Evolutionary conservation across 2,888 invertebrate genomes (phyloP).

Genomic region (Formica aserva): DNA sequence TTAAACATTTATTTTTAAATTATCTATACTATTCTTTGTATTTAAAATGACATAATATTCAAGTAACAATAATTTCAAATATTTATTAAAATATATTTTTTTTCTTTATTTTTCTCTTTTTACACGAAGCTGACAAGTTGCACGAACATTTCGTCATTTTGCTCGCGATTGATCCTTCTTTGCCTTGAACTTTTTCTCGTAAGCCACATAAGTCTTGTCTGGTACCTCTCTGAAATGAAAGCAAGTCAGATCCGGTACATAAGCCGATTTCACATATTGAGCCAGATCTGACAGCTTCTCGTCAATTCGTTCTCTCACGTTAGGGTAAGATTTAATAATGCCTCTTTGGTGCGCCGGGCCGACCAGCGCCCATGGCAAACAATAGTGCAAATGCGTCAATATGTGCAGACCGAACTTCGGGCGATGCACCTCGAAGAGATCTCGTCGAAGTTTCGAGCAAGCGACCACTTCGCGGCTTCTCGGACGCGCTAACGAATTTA

Average conservation of each 20-base stretch:
- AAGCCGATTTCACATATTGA: slow-evolving; percentile 17
- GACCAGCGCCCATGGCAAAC: slow-evolving; percentile 67
- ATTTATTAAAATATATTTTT: slow-evolving; percentile 2
- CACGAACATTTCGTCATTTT: not conserved
- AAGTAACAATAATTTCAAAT: not conserved
- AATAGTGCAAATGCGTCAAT: slow-evolving; percentile 54
- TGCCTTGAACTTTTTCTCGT: slow-evolving; percentile 49
- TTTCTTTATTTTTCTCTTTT: slow-evolving; percentile 2
- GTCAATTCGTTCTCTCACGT: slow-evolving; percentile 60
- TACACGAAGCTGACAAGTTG: slow-evolving; percentile 16
- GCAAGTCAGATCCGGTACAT: slow-evolving; percentile 60
- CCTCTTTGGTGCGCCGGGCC: slow-evolving; percentile 62
- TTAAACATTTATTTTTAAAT: not conserved
- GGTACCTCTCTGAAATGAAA: slow-evolving; percentile 47
- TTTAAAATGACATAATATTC: not conserved
- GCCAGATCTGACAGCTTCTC: slow-evolving; percentile 27
- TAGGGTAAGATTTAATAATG: slow-evolving; percentile 57
- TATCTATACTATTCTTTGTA: not conserved
- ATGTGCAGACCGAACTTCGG: slow-evolving; percentile 34
- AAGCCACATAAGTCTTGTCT: slow-evolving; percentile 40
- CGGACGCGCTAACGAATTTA: slow-evolving; percentile 23
- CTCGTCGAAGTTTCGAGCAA: slow-evolving; percentile 44
- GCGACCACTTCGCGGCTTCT: slow-evolving; percentile 21
- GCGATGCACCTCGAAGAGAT: slow-evolving; percentile 44
- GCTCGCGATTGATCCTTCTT: not conserved